These are phyloP conservation scores for Drosophila baimaii DNA, from an alignment of 1,140 invertebrate genomes.

Conservation along the genomic window DNA sequence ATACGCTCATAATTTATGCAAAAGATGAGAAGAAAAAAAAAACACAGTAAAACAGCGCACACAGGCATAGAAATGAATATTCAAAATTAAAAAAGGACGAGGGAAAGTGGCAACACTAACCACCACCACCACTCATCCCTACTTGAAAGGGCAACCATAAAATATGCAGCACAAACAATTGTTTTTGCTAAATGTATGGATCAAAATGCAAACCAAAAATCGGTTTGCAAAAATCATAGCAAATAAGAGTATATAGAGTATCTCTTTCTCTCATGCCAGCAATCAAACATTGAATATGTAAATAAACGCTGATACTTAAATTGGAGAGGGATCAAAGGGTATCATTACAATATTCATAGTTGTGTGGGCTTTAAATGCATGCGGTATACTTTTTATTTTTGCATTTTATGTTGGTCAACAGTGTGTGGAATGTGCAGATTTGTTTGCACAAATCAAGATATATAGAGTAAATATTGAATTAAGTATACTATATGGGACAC, in stretches of 20 bases:
- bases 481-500: conserved; percentile 14
- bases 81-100: conserved; percentile 3
- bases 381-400: background rate
- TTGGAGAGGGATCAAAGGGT: conserved; percentile 31
- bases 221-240: conserved; percentile 42
- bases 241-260: conserved; percentile 25
- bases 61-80: conserved; percentile 38
- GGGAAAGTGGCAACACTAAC: background rate
- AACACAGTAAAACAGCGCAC: background rate
- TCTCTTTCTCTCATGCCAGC: conserved; percentile 40
- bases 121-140: background rate
- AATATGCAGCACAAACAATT: conserved; percentile 58
- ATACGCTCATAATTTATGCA: conserved; percentile 60
- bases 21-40: conserved; percentile 21
- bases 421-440: conserved; percentile 3
- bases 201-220: conserved; percentile 50
- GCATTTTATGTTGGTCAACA: conserved; percentile 13
- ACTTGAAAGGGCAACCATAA: conserved; percentile 23
- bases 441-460: background rate
- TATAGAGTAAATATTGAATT: background rate
- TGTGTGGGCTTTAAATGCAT: conserved; percentile 26
- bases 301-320: conserved; percentile 46
- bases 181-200: conserved; percentile 38
- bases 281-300: conserved; percentile 48
- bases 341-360: conserved; percentile 26